phyloP scores from a whole-genome alignment of 2,888 invertebrate genomes.

The Tetanocera ferruginea region DNA sequence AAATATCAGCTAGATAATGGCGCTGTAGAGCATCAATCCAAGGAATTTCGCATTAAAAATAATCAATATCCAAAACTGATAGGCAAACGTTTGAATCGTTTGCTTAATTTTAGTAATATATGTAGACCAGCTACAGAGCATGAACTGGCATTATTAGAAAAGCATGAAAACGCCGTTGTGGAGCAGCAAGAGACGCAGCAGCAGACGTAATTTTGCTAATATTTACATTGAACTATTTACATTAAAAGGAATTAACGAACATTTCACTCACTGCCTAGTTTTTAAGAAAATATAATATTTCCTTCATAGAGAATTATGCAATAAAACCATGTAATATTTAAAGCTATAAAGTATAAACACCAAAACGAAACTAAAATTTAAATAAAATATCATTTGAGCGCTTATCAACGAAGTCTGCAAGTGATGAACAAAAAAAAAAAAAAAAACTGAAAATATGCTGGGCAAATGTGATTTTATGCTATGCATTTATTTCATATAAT shows the following conservation, averaged over 20 bases:
- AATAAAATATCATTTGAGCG: too few relatives aligned
- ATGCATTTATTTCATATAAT: neutral
- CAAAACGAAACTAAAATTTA: too few relatives aligned
- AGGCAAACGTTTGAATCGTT: slow-evolving; percentile 80
- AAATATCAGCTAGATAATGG: slow-evolving; percentile 90
- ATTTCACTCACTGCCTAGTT: slow-evolving; percentile 1
- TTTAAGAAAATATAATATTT: slow-evolving; percentile 5
- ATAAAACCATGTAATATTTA: neutral
- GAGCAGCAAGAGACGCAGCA: neutral
- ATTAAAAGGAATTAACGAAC: neutral
- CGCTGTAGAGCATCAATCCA: slow-evolving; percentile 93
- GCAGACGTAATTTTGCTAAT: neutral
- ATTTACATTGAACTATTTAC: neutral
- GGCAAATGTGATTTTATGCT: neutral
- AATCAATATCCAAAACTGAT: slow-evolving; percentile 84
- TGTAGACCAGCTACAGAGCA: slow-evolving; percentile 49
- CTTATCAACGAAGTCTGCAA: too few relatives aligned
- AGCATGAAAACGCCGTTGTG: neutral
- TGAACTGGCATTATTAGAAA: slow-evolving; percentile 2
- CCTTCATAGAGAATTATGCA: neutral
- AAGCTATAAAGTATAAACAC: neutral
- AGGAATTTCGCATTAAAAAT: slow-evolving; percentile 87
- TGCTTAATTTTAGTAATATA: slow-evolving; percentile 66
- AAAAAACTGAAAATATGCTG: neutral
- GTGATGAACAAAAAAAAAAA: neutral